Conservation (phyloP, 2,888 invertebrate genomes). For the Brachylomia viminalis region DNA sequence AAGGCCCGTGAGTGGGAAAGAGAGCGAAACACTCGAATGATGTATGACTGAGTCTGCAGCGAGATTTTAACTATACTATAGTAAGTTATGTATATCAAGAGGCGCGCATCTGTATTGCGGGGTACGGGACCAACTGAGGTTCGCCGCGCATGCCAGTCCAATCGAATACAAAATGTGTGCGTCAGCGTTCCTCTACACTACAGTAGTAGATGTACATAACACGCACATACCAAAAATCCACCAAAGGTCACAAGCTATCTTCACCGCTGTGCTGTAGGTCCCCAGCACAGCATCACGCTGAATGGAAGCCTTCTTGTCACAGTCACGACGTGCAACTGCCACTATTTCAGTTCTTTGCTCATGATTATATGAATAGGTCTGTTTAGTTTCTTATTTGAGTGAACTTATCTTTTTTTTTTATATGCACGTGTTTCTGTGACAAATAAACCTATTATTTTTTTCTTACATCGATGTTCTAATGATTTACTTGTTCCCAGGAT, state of each 20-base stretch:
- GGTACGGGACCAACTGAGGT: too few relatives aligned
- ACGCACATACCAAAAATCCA: too few relatives aligned
- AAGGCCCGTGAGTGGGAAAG: too few relatives aligned
- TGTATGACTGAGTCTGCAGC: too few relatives aligned
- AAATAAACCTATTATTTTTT: not conserved
- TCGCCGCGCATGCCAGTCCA: too few relatives aligned
- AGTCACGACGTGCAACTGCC: not conserved
- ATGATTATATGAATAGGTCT: not conserved
- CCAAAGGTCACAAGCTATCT: not conserved
- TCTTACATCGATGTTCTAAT: not conserved
- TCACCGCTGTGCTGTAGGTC: not conserved
- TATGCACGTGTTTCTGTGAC: not conserved
- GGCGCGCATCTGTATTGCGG: too few relatives aligned
- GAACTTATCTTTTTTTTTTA: not conserved
- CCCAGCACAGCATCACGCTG: not conserved
- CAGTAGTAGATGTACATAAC: too few relatives aligned
- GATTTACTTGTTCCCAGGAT: slow-evolving; percentile 29
- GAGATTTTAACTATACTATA: too few relatives aligned
- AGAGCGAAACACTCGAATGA: too few relatives aligned
- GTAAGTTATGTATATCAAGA: too few relatives aligned
- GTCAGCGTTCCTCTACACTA: too few relatives aligned
- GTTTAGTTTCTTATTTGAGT: not conserved
- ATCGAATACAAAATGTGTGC: too few relatives aligned
- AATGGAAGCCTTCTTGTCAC: not conserved
- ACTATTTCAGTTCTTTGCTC: not conserved